These are phyloP conservation scores for Lycaon pictus DNA, from an alignment of 2,113 vertebrate species.

Conservation along the genomic window DNA sequence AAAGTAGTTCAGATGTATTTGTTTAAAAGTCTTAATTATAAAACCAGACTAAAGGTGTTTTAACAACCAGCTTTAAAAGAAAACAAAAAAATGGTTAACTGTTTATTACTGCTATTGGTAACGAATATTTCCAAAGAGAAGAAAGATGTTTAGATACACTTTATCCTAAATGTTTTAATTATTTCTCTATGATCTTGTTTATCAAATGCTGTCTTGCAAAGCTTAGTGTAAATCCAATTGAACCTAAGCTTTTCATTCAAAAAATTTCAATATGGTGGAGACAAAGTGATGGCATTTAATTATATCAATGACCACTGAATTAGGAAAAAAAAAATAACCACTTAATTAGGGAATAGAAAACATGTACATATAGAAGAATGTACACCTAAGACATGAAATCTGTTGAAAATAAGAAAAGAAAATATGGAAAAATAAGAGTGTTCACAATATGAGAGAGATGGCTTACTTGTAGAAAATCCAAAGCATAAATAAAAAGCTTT, in stretches of 20 bases:
- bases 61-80: constrained; percentile 14
- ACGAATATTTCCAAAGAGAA: neutral
- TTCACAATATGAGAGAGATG: neutral
- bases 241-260: constrained; percentile 10
- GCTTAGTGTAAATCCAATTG: neutral
- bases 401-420: neutral
- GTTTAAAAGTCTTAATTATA: constrained; percentile 49
- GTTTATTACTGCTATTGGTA: neutral
- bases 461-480: neutral
- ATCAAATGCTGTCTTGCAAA: constrained; percentile 61
- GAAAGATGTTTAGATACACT: neutral
- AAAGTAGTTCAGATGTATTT: constrained; percentile 2
- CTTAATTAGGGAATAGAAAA: neutral
- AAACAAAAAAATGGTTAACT: neutral
- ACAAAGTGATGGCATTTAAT: constrained; percentile 26
- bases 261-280: neutral
- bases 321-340: neutral
- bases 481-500: constrained; percentile 26
- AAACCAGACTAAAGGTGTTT: constrained; percentile 17
- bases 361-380: neutral
- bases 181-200: constrained; percentile 32
- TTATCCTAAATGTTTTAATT: constrained; percentile 10
- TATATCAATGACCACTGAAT: constrained; percentile 11
- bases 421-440: neutral
- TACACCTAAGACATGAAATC: constrained; percentile 25